A percentile compares a stretch with the other conserved stretches of the same genome.
Conservation (phyloP, 2,797 vertebrate species). For the Peromyscus attwateri region DNA sequence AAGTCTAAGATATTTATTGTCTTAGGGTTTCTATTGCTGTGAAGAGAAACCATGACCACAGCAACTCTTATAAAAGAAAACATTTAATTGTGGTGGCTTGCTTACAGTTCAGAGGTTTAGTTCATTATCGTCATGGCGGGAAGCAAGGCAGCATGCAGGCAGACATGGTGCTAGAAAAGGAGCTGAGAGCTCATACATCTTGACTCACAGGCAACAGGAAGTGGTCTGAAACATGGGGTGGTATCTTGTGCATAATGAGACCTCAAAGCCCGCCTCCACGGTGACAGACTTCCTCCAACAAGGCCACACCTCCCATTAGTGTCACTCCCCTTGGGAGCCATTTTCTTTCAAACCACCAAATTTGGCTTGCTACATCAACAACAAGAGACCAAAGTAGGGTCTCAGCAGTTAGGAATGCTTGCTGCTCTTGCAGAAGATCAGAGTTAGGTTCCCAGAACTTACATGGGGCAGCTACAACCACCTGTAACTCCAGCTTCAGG, state of each 20-base stretch:
- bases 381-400: background rate
- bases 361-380: conserved; percentile 4
- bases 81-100: background rate
- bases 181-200: background rate
- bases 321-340: background rate
- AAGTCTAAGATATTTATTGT: background rate
- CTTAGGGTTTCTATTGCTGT: background rate
- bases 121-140: background rate
- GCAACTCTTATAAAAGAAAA: background rate
- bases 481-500: background rate
- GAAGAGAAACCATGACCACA: background rate
- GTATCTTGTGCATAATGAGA: background rate
- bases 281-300: background rate
- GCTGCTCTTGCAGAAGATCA: background rate
- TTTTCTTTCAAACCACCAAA: background rate
- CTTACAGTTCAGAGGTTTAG: background rate
- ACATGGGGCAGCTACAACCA: background rate
- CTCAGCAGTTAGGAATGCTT: background rate
- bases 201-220: background rate
- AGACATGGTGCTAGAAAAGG: background rate
- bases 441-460: background rate
- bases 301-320: background rate
- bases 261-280: background rate
- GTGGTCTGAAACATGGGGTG: background rate
- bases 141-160: background rate